Base-by-base conservation (phyloP, 2,888 invertebrate genomes). In the Eretmocerus hayati region DNA sequence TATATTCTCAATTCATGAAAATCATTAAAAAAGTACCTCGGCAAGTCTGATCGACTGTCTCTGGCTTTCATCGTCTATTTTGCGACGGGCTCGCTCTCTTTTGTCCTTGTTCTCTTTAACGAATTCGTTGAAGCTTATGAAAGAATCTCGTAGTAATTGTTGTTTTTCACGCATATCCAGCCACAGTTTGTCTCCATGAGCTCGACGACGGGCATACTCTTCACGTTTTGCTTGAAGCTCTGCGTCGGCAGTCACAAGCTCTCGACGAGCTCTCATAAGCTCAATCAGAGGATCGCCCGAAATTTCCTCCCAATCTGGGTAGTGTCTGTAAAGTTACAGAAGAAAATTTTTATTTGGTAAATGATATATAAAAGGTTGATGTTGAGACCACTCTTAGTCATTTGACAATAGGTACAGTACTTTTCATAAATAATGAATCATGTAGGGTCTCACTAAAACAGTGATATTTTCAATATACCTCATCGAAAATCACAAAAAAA, bases 61-160 rank as follows among this genome's bases (percentile, higher is more conserved):
- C 19, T 75, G 74, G 3, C 58, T 64, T 60, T 83, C 81, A 0
- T 77, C 79, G 2, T 62, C 64, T 64, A 81, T 78, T 62, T 81
- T 81, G 8, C 75, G 72, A 38, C 76, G 74, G 0, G 82, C 81
- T 8, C 83, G 74, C 44, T 79, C 77, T 11, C 80, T 76, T 58
- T 83, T 83, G 57, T 82, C 80, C 54, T 77, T 75, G 61, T 83
- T 83, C 60, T 83, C 83, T 57, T 76, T 72, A 5, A 81, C 77
- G 57, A 82, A 82, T 71, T 77, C 78, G 58, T 81, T 79, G 55
- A 81, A 82, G 59, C 78, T 78, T 33, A 80, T 75, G 57, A 82
- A 81, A 2, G 78, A 80, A 43, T 77, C 74, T 46, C 77, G 77
- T 1, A 82, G 64, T 22, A 74, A 57, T 47, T 73, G 59, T 58